Percentiles rank a stretch among this genome's conserved stretches.
phyloP scores from a whole-genome alignment of 2,888 invertebrate genomes.

The Lordiphosa fenestrarum region DNA sequence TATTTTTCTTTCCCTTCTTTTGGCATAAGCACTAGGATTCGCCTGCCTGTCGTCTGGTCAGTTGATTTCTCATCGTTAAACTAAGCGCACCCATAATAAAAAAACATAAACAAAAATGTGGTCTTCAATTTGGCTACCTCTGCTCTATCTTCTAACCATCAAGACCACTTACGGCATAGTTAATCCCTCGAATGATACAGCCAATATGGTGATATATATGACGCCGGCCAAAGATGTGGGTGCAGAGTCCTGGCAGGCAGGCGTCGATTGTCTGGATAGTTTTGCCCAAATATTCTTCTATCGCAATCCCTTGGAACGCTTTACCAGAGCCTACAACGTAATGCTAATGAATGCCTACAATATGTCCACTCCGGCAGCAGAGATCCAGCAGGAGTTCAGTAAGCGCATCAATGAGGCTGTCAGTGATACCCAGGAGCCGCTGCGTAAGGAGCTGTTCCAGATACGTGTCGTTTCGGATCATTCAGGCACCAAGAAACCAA shows the following conservation, averaged over 20 bases:
- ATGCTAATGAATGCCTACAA: constrained; percentile 69
- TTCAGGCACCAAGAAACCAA: not conserved
- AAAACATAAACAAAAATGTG: constrained; percentile 12
- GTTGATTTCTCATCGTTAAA: too few relatives aligned
- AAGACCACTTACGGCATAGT: constrained; percentile 46
- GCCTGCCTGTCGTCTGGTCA: too few relatives aligned
- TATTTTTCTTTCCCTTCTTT: too few relatives aligned
- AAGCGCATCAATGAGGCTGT: constrained; percentile 70
- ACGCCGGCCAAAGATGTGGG: constrained; percentile 64
- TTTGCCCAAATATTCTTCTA: constrained; percentile 68
- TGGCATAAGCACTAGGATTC: too few relatives aligned
- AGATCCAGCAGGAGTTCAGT: constrained; percentile 76
- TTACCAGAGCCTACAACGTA: constrained; percentile 71
- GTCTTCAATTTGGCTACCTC: not conserved
- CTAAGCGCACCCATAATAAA: too few relatives aligned
- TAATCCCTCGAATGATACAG: constrained; percentile 69
- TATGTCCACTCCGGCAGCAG: constrained; percentile 77
- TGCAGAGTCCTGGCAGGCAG: constrained; percentile 68
- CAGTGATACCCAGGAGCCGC: constrained; percentile 21
- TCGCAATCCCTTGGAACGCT: constrained; percentile 48
- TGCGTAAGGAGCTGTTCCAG: constrained; percentile 51
- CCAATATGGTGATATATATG: constrained; percentile 68
- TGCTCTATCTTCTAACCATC: constrained; percentile 19
- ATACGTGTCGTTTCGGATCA: constrained; percentile 70
- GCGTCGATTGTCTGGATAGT: constrained; percentile 71